Conservation (phyloP, 2,113 vertebrate genomes). For the Petrocephalus zakoni region DNA sequence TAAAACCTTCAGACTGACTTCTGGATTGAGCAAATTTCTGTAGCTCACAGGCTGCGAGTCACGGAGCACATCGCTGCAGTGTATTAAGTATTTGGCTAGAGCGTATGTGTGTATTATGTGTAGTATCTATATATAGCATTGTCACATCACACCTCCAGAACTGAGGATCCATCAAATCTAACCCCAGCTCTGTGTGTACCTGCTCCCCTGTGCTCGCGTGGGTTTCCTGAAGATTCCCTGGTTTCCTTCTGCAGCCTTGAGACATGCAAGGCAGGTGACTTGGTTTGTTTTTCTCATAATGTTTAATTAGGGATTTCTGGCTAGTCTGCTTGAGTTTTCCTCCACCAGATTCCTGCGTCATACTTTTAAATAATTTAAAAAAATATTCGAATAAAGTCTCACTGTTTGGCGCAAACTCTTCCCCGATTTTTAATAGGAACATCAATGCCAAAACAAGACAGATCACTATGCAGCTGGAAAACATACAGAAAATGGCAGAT, state of each 20-base stretch:
- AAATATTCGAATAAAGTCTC: not conserved
- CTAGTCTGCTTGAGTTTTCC: not conserved
- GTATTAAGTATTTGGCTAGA: constrained; percentile 9
- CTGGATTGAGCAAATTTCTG: not conserved
- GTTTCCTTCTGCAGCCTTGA: not conserved
- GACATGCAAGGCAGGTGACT: not conserved
- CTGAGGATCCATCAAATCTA: not conserved
- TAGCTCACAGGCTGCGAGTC: not conserved
- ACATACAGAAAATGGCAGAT: not conserved
- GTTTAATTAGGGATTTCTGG: not conserved
- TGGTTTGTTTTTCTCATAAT: not conserved
- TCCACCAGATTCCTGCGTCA: not conserved
- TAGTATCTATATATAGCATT: not conserved
- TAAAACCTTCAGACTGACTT: not conserved
- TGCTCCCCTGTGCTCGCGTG: not conserved
- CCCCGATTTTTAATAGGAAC: not conserved
- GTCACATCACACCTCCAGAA: constrained; percentile 3
- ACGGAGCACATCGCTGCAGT: not conserved
- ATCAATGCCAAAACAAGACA: not conserved
- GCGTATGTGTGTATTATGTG: not conserved
- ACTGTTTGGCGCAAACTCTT: not conserved
- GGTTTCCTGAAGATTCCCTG: not conserved
- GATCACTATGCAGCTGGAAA: not conserved
- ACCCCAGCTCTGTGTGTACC: not conserved
- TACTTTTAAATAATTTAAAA: not conserved